A percentile compares a stretch with the other conserved stretches of the same genome.
Conservation (phyloP, 2,113 vertebrate genomes). For the Phainopepla nitens region DNA sequence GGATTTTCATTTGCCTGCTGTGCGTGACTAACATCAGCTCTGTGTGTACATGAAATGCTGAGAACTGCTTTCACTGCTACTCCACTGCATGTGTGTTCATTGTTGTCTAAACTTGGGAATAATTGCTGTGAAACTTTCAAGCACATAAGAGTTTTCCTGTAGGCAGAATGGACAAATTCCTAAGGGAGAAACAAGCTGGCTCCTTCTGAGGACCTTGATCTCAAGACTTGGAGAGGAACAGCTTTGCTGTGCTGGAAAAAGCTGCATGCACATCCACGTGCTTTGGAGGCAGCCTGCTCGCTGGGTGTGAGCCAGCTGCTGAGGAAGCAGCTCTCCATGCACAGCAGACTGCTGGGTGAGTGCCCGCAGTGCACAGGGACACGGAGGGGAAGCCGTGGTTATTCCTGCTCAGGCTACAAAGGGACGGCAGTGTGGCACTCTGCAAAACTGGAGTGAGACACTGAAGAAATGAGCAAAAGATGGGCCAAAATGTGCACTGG, state of each 20-base stretch:
- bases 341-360: neutral
- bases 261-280: neutral
- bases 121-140: slow-evolving; percentile 7
- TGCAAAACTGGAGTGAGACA: rapidly evolving
- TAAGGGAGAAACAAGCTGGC: neutral
- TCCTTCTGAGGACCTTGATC: neutral
- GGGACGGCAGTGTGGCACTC: neutral
- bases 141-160: neutral
- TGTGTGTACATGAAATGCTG: neutral
- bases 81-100: neutral
- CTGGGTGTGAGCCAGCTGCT: slow-evolving; percentile 28
- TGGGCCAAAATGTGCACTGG: neutral
- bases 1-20: neutral
- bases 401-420: neutral
- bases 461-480: neutral
- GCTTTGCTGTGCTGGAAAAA: slow-evolving; percentile 16
- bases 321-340: neutral
- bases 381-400: neutral
- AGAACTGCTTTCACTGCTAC: neutral
- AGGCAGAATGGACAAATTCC: neutral
- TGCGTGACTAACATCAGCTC: neutral
- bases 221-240: neutral
- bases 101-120: neutral
- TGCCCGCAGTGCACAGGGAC: neutral
- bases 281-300: neutral